Evolutionary conservation across 1,140 invertebrate genomes (phyloP).

Genomic region (Drosophila nasuta): DNA sequence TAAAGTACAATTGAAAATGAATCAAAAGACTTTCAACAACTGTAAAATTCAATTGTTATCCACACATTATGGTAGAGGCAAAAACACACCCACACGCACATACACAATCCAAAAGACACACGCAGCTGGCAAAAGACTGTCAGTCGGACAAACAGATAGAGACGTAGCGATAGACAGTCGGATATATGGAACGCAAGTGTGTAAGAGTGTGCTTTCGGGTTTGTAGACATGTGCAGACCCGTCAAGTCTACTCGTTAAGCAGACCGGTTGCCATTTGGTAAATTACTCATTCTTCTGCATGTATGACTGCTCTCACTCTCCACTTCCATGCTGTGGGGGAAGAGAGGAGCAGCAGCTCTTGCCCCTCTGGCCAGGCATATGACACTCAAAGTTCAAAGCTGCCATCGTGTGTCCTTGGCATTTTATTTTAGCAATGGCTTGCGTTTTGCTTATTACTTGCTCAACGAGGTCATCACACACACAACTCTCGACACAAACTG

Average conservation of each 20-base stretch:
- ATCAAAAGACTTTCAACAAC: conserved; percentile 15
- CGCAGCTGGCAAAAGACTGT: conserved; percentile 3
- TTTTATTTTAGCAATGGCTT: conserved; percentile 59
- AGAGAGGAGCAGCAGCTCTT: conserved; percentile 6
- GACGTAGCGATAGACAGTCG: conserved; percentile 6
- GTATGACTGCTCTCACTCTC: conserved; percentile 17
- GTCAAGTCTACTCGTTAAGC: conserved; percentile 59
- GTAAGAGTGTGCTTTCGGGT: not conserved
- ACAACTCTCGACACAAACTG: conserved; percentile 25
- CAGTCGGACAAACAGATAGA: conserved; percentile 3
- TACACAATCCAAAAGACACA: conserved; percentile 15
- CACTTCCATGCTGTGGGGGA: not conserved
- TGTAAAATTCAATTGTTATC: conserved; percentile 43
- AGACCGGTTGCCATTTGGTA: conserved; percentile 55
- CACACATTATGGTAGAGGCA: not conserved
- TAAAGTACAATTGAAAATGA: not conserved
- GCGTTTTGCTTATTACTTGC: conserved; percentile 64
- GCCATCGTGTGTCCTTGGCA: conserved; percentile 64
- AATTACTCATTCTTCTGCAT: conserved; percentile 58
- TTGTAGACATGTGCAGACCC: conserved; percentile 11
- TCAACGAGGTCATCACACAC: conserved; percentile 35
- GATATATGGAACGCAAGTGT: not conserved
- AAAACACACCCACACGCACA: conserved; percentile 3
- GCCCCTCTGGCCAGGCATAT: conserved; percentile 35
- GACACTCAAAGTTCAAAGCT: conserved; percentile 68